Evolutionary conservation across 2,888 invertebrate genomes (phyloP).

Genomic region (Drosophila heteroneura): DNA sequence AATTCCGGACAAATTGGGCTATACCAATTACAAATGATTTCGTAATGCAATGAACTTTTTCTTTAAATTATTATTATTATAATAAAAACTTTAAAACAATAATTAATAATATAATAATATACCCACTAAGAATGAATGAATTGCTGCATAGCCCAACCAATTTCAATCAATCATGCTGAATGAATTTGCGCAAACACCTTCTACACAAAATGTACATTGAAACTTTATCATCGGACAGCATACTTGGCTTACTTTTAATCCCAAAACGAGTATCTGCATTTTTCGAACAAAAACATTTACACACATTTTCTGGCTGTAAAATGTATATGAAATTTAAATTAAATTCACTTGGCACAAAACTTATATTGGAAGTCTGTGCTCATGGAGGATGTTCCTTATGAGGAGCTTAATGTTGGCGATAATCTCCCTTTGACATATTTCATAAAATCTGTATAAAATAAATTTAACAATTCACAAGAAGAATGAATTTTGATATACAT

Average conservation of each 20-base stretch:
- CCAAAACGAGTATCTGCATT: background rate
- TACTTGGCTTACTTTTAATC: background rate
- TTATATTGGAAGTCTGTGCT: background rate
- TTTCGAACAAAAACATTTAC: background rate
- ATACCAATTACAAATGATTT: background rate
- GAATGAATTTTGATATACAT: background rate
- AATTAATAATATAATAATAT: background rate
- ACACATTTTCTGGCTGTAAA: background rate
- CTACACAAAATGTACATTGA: background rate
- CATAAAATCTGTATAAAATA: background rate
- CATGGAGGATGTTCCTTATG: background rate
- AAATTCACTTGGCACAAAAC: background rate
- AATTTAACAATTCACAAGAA: background rate
- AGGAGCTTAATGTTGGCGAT: background rate
- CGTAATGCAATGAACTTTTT: rapidly evolving
- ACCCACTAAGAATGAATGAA: background rate
- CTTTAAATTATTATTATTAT: background rate
- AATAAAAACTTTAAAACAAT: background rate
- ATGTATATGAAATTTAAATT: background rate
- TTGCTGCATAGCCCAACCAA: background rate
- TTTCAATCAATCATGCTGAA: background rate
- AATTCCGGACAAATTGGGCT: background rate
- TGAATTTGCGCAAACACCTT: background rate
- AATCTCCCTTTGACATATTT: background rate
- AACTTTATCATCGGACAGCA: background rate